Percentiles rank a stretch among this genome's conserved stretches.
phyloP scores from a whole-genome alignment of 2,113 vertebrate genomes.

The Procavia capensis region DNA sequence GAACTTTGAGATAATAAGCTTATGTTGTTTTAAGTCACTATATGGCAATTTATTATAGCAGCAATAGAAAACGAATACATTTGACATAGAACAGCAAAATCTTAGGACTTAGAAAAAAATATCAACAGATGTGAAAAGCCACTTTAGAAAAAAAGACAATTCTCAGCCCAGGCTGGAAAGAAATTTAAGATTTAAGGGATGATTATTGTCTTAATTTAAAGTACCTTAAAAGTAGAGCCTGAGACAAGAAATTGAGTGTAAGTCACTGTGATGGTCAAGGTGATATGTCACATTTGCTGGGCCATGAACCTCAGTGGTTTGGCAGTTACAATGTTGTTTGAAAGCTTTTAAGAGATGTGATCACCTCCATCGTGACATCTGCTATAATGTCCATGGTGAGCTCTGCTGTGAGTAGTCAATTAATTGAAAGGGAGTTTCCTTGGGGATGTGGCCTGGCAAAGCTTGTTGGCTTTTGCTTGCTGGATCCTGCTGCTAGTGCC shows the following conservation, averaged over 20 bases:
- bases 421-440: too few relatives aligned
- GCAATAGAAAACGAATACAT: not conserved
- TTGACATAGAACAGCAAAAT: conserved; percentile 6
- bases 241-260: not conserved
- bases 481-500: too few relatives aligned
- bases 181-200: conserved; percentile 21
- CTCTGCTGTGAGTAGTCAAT: too few relatives aligned
- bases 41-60: not conserved
- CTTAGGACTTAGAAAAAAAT: not conserved
- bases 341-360: too few relatives aligned
- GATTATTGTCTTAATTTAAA: not conserved
- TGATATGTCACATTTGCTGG: too few relatives aligned
- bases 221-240: not conserved
- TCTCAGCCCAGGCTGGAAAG: not conserved
- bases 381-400: too few relatives aligned
- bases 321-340: too few relatives aligned
- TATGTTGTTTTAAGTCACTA: not conserved
- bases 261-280: not conserved
- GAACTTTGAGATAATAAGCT: not conserved
- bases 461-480: too few relatives aligned
- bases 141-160: not conserved
- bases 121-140: not conserved
- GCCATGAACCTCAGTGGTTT: too few relatives aligned
- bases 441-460: too few relatives aligned
- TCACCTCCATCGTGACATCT: too few relatives aligned